These are phyloP conservation scores for Papilio polyxenes DNA, from an alignment of 1,140 invertebrate species.

Conservation along the genomic window DNA sequence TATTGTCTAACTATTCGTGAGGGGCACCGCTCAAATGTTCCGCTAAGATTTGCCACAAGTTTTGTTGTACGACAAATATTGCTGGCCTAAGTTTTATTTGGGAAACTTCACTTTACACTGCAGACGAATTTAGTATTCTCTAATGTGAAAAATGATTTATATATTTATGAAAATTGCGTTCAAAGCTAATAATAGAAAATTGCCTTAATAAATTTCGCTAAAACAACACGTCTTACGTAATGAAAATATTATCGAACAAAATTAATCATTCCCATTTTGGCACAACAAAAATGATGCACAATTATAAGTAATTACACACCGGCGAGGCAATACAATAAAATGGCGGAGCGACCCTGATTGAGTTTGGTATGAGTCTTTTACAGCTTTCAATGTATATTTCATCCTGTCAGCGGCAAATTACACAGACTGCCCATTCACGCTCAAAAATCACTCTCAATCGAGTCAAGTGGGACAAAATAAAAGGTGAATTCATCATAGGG, in stretches of 20 bases:
- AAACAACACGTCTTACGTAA: not conserved
- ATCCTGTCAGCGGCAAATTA: conserved; percentile 77
- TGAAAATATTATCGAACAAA: not conserved
- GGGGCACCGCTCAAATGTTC: conserved; percentile 66
- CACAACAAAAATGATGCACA: conserved; percentile 26
- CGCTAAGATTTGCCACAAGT: conserved; percentile 69
- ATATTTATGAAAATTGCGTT: too few relatives aligned
- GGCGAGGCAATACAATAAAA: conserved; percentile 59
- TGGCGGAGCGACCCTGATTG: conserved; percentile 58
- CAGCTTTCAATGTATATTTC: conserved; percentile 76
- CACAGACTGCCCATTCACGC: conserved; percentile 75
- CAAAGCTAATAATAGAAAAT: too few relatives aligned
- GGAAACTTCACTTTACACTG: conserved; percentile 59
- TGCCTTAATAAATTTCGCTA: not conserved
- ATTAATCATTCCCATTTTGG: not conserved
- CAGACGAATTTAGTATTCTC: not conserved
- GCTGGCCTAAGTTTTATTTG: conserved; percentile 59
- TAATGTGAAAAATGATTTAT: not conserved
- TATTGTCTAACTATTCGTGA: conserved; percentile 76
- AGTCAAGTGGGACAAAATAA: conserved; percentile 79
- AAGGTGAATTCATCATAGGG: conserved; percentile 77
- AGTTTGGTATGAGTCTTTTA: conserved; percentile 70
- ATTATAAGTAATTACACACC: conserved; percentile 40
- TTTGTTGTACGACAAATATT: conserved; percentile 61
- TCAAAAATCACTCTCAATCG: conserved; percentile 79